phyloP scores from a whole-genome alignment of 2,113 vertebrate genomes.

The Calidris pugnax region DNA sequence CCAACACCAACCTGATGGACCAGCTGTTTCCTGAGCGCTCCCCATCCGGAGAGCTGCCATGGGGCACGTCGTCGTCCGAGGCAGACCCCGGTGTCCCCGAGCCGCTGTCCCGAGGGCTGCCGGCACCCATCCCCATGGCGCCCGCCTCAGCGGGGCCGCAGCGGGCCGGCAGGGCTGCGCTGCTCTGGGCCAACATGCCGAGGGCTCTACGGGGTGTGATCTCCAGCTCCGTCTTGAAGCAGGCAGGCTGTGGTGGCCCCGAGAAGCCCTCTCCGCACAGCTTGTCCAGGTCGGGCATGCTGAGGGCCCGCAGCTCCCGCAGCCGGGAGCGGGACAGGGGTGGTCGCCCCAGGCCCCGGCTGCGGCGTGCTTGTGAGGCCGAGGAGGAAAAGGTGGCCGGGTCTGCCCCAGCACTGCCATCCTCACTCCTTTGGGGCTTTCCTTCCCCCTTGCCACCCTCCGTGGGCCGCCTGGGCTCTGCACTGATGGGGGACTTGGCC shows the following conservation, averaged over 20 bases:
- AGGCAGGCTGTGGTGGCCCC: not conserved
- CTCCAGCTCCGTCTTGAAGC: constrained; percentile 79
- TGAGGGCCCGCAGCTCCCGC: constrained; percentile 87
- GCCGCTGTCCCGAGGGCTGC: constrained; percentile 15
- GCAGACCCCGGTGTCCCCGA: not conserved
- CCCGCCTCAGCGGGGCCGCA: fast-evolving
- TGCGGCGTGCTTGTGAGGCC: constrained; percentile 53
- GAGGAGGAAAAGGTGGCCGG: not conserved
- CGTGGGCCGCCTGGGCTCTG: fast-evolving
- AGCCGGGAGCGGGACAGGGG: constrained; percentile 78
- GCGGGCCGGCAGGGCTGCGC: fast-evolving
- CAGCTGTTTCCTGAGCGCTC: constrained; percentile 69
- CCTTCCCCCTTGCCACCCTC: not conserved
- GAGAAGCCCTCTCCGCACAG: constrained; percentile 80
- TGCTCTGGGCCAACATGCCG: not conserved
- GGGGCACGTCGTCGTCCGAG: constrained; percentile 7
- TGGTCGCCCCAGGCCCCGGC: constrained; percentile 67
- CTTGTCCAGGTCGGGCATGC: constrained; percentile 93
- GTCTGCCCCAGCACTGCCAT: fast-evolving
- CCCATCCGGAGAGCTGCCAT: not conserved
- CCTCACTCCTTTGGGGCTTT: not conserved
- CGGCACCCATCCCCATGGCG: not conserved
- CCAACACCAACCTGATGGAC: constrained; percentile 84
- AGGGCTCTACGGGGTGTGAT: constrained; percentile 42
- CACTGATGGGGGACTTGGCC: constrained; percentile 52